phyloP scores from a whole-genome alignment of 2,797 vertebrate genomes.

The Danio tinwini region DNA sequence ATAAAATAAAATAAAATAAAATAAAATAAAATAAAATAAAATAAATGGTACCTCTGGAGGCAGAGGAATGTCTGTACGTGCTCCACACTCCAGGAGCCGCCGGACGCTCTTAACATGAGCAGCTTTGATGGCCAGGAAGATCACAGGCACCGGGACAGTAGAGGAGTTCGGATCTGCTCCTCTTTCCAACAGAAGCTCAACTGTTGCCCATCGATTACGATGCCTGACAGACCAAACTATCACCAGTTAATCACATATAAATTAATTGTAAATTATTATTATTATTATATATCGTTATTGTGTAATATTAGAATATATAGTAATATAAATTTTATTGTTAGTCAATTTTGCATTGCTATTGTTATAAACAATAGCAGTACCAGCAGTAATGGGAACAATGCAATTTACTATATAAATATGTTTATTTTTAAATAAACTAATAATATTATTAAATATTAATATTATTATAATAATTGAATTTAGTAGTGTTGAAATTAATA shows the following conservation, averaged over 20 bases:
- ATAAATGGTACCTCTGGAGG: conserved; percentile 72
- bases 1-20: background rate
- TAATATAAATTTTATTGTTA: too few relatives aligned
- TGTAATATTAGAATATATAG: too few relatives aligned
- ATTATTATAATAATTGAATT: too few relatives aligned
- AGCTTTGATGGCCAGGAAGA: conserved; percentile 85
- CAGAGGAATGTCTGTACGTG: conserved; percentile 78
- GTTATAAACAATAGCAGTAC: too few relatives aligned
- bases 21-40: background rate
- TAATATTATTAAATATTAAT: too few relatives aligned
- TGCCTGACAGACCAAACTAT: conserved; percentile 66
- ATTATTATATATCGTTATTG: background rate
- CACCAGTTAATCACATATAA: background rate
- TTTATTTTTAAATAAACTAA: too few relatives aligned
- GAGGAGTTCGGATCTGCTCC: conserved; percentile 87
- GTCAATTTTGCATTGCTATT: too few relatives aligned
- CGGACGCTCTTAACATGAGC: conserved; percentile 77
- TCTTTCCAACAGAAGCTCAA: conserved; percentile 79
- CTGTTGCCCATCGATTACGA: conserved; percentile 72
- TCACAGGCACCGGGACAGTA: conserved; percentile 77
- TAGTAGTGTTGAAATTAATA: too few relatives aligned
- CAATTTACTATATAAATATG: too few relatives aligned
- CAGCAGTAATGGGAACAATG: too few relatives aligned
- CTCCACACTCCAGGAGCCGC: conserved; percentile 80
- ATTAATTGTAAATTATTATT: too few relatives aligned